phyloP scores from a whole-genome alignment of 2,888 invertebrate genomes.

The Chalcosyrphus nemorum region DNA sequence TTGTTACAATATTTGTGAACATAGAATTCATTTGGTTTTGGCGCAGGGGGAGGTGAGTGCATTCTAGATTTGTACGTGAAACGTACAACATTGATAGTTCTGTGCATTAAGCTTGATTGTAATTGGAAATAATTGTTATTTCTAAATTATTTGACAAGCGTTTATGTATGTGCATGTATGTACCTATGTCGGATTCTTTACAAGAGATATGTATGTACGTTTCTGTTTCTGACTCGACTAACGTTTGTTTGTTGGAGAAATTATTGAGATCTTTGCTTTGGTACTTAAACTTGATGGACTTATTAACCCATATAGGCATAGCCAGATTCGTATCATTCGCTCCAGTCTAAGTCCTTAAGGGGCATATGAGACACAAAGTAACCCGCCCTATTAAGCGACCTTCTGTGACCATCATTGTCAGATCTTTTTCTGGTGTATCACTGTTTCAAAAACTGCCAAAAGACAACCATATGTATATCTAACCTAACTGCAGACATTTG shows the following conservation, averaged over 20 bases:
- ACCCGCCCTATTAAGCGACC: no score
- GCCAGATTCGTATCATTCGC: no score
- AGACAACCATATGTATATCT: no score
- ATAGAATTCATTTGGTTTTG: slow-evolving; percentile 43
- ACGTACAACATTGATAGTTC: slow-evolving; percentile 24
- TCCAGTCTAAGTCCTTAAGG: no score
- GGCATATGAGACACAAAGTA: no score
- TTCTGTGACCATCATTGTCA: no score
- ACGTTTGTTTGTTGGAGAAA: background rate
- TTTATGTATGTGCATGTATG: slow-evolving; percentile 6
- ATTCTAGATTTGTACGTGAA: slow-evolving; percentile 5
- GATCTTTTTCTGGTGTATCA: no score
- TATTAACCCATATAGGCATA: no score
- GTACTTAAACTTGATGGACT: background rate
- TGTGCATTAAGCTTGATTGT: slow-evolving; percentile 29
- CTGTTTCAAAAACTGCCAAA: no score
- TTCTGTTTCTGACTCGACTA: background rate
- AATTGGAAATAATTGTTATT: slow-evolving; percentile 53
- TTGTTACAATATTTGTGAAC: slow-evolving; percentile 65
- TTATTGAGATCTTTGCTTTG: background rate
- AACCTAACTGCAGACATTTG: no score
- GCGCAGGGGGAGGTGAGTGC: background rate
- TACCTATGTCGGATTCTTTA: no score
- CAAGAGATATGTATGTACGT: background rate
- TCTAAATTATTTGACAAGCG: slow-evolving; percentile 45